Evolutionary conservation across 2,113 vertebrate species (phyloP).

Genomic region (Pimephales promelas): DNA sequence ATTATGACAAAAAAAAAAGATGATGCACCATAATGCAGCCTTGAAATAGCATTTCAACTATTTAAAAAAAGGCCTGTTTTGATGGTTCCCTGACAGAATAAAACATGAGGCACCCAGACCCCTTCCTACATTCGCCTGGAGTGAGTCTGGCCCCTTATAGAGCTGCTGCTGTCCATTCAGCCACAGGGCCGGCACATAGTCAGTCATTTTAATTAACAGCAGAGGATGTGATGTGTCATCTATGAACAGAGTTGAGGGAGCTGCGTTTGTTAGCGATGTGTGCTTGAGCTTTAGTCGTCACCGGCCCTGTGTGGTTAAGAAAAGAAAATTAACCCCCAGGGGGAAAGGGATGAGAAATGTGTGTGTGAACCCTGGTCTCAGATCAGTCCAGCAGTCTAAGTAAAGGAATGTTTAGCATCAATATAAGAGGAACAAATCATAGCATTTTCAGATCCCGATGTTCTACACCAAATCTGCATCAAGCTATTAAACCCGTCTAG

Average conservation of each 20-base stretch:
- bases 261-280: constrained; percentile 63
- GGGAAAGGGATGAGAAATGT: constrained; percentile 64
- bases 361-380: constrained; percentile 56
- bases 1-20: background rate
- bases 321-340: constrained; percentile 77
- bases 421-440: constrained; percentile 11
- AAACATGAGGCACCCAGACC: background rate
- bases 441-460: constrained; percentile 43
- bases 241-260: constrained; percentile 60
- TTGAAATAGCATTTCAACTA: constrained; percentile 36
- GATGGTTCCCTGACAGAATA: constrained; percentile 4
- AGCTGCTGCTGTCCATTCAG: constrained; percentile 46
- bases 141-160: constrained; percentile 27
- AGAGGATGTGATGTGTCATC: constrained; percentile 61
- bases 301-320: constrained; percentile 69
- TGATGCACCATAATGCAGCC: constrained; percentile 7
- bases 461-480: constrained; percentile 41
- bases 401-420: constrained; percentile 38
- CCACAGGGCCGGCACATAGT: constrained; percentile 56
- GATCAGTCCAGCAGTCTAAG: constrained; percentile 44
- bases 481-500: constrained; percentile 46
- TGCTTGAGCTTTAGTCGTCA: constrained; percentile 24
- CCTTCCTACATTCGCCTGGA: background rate
- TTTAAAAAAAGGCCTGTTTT: constrained; percentile 11
- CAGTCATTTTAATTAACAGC: constrained; percentile 76